Conservation (phyloP, 2,113 vertebrate species). For the Choloepus hoffmanni region DNA sequence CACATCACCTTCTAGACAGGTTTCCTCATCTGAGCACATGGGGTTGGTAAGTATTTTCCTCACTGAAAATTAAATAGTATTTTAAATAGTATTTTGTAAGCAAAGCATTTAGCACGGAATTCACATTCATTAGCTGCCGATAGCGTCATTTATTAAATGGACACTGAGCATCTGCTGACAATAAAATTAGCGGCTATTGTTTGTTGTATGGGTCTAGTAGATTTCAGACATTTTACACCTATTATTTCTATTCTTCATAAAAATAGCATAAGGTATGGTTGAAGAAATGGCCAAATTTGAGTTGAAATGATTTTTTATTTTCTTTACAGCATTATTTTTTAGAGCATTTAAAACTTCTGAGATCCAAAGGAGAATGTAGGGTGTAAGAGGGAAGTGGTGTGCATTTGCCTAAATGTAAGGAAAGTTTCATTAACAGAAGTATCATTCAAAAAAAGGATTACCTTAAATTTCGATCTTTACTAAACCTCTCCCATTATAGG, state of each 20-base stretch:
- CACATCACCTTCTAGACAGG: fast-evolving
- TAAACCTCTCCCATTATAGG: neutral
- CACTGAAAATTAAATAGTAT: too few species aligned
- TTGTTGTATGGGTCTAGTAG: neutral
- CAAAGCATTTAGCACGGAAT: neutral
- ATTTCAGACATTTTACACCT: neutral
- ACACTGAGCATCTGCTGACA: neutral
- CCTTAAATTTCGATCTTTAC: neutral
- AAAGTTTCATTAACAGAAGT: neutral
- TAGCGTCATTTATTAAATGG: neutral
- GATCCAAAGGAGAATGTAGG: neutral
- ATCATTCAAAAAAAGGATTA: neutral
- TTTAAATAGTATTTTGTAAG: neutral
- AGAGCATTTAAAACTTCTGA: neutral
- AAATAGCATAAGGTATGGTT: neutral
- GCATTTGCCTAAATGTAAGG: neutral
- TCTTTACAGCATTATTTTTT: neutral
- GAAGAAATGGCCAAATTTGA: neutral
- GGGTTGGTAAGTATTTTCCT: neutral
- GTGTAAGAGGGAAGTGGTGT: neutral
- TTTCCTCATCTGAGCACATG: neutral
- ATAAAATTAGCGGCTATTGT: neutral
- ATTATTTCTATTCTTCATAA: neutral
- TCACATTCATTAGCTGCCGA: fast-evolving
- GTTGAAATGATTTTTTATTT: neutral